Base-by-base conservation (phyloP, 2,113 vertebrate species). In the Pimephales promelas region DNA sequence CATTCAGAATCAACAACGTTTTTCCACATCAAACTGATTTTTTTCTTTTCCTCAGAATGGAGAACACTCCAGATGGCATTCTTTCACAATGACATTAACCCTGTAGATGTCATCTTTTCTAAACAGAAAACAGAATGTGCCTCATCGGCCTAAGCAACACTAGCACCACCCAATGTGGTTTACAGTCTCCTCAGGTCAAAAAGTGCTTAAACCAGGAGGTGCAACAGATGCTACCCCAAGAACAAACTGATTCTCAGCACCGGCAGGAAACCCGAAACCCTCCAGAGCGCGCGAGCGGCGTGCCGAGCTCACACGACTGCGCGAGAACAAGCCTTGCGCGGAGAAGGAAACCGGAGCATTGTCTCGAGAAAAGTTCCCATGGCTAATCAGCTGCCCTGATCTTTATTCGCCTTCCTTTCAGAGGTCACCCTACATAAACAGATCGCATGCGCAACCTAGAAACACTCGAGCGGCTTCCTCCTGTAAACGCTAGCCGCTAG, bases 341-440 rank as follows among this genome's bases (percentile, higher is more conserved):
- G 73, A 72, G 59, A 66, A 79, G 78, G 74, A 80, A 82, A 84
- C 64, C 28, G 43, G 56, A 54, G 71, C 73, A 88, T 86, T 89
- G 82, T 89, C 82, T 86, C 45, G 52, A 82, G 62, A 80, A 83
- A 57, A 9, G 64, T 84, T 88, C 88, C 83, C 86, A 85, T 88
- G 88, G 56, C 84, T 87, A 86, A 89, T 86, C 87, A 83, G 79
- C 10, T 74, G 61, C 43, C 72, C 59, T 76, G 64, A 84, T 83
- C 85, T 84, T 74, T 78, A 87, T 89, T 72, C 74, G 54, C 71
- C 76, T 88, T 89, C 84, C 86, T 79, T 73, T 81, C 75, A 66
- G 79, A 78, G 87, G 87, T 86, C 81, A 84, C 24, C 26, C 56
- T 84, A 71, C 47, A 57, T 78, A 87, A 87, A 86, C 87, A 87